These are phyloP conservation scores for Chaetorhynchus papuensis DNA, from an alignment of 2,113 vertebrate species.

Conservation along the genomic window DNA sequence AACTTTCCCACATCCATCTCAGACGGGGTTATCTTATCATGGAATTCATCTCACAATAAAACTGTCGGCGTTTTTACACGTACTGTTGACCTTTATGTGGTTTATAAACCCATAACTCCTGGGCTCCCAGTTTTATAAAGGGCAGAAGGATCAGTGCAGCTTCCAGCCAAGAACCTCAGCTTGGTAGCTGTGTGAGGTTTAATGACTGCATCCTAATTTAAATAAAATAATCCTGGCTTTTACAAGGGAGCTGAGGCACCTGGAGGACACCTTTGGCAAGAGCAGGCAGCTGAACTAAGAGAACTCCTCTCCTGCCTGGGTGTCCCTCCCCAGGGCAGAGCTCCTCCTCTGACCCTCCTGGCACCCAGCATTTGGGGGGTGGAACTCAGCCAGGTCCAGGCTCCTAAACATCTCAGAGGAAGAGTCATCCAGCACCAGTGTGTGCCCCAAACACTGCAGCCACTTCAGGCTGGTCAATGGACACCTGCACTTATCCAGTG, in stretches of 20 bases:
- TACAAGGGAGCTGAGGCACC: not conserved
- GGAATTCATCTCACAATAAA: not conserved
- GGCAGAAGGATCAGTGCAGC: not conserved
- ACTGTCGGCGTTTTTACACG: rapidly evolving
- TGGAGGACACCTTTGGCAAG: not conserved
- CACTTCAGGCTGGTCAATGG: not conserved
- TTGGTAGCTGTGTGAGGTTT: not conserved
- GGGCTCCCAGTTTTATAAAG: not conserved
- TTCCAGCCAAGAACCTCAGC: not conserved
- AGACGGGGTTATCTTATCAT: not conserved
- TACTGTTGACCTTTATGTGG: not conserved
- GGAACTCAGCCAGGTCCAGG: not conserved
- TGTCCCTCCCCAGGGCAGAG: not conserved
- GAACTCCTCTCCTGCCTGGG: not conserved
- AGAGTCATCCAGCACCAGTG: not conserved
- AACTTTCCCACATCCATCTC: not conserved
- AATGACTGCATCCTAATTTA: not conserved
- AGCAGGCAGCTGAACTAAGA: not conserved
- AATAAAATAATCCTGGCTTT: not conserved
- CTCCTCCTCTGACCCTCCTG: not conserved
- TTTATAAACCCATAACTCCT: not conserved
- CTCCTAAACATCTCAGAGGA: not conserved
- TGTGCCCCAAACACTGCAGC: not conserved
- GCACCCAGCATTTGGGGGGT: not conserved
- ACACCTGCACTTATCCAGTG: not conserved